Conservation (phyloP, 2,888 invertebrate genomes). For the Cephus sareptanus region DNA sequence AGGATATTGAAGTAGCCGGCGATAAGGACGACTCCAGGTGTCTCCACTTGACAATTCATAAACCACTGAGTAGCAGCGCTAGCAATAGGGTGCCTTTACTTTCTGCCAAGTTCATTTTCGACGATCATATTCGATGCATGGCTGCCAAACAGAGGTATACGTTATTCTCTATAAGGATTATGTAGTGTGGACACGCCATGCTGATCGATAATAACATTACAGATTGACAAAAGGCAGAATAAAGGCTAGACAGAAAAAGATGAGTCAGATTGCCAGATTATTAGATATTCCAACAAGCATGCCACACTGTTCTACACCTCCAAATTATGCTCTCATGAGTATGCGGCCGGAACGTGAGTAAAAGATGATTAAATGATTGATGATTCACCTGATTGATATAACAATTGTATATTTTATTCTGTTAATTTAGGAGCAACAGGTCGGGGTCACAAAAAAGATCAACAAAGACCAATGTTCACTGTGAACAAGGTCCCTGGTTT, state of each 20-base stretch:
- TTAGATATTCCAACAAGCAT: constrained; percentile 79
- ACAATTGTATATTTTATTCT: constrained; percentile 12
- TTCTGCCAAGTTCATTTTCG: constrained; percentile 94
- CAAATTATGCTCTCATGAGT: constrained; percentile 56
- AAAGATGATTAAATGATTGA: background rate
- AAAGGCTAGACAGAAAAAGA: constrained; percentile 95
- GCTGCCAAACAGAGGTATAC: constrained; percentile 94
- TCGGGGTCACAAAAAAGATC: constrained; percentile 56
- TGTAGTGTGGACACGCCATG: background rate
- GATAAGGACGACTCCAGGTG: constrained; percentile 97
- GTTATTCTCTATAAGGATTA: background rate
- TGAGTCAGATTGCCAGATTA: constrained; percentile 93
- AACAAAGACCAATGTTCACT: constrained; percentile 57
- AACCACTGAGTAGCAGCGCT: constrained; percentile 76
- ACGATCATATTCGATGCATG: constrained; percentile 99
- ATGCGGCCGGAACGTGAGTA: constrained; percentile 59
- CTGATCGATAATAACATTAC: background rate
- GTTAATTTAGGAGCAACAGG: constrained; percentile 45
- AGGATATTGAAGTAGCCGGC: constrained; percentile 94
- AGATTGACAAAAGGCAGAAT: constrained; percentile 78
- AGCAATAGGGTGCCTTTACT: constrained; percentile 82
- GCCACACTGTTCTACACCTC: constrained; percentile 61
- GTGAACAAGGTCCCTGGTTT: constrained; percentile 67
- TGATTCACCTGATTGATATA: background rate
- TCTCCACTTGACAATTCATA: constrained; percentile 92